These are phyloP conservation scores for Pachyrhynchus sulphureomaculatus DNA, from an alignment of 1,140 invertebrate species.

Conservation along the genomic window DNA sequence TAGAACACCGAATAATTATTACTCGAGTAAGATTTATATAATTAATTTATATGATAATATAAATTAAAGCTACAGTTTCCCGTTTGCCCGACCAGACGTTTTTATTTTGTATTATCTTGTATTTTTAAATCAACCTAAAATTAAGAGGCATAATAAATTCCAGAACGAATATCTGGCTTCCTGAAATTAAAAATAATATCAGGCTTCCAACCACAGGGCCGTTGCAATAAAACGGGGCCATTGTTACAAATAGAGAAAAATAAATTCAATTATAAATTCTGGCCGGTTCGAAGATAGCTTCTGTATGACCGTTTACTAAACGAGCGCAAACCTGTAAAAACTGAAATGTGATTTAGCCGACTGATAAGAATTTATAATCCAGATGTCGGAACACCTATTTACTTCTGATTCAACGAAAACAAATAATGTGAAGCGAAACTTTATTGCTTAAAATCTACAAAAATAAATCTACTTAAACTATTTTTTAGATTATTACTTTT, in stretches of 20 bases:
- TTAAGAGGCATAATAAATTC: constrained; percentile 23
- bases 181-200: constrained; percentile 32
- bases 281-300: constrained; percentile 1
- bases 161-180: constrained; percentile 19
- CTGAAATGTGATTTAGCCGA: constrained; percentile 10
- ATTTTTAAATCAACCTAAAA: constrained; percentile 29
- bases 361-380: constrained; percentile 16
- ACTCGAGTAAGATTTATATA: constrained; percentile 20
- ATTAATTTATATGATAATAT: constrained; percentile 24
- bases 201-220: constrained; percentile 6
- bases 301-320: constrained; percentile 8
- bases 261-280: constrained; percentile 31
- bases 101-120: constrained; percentile 27
- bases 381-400: not conserved
- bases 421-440: no score
- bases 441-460: no score
- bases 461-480: no score
- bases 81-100: constrained; percentile 8
- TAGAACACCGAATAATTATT: constrained; percentile 17
- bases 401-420: no score
- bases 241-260: constrained; percentile 16
- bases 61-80: constrained; percentile 15
- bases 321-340: constrained; percentile 16
- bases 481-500: no score
- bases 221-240: constrained; percentile 19